Percentiles rank a stretch among this genome's conserved stretches.
These are phyloP conservation scores for Drosophila mimica DNA, from an alignment of 2,888 invertebrate species.

Conservation along the genomic window DNA sequence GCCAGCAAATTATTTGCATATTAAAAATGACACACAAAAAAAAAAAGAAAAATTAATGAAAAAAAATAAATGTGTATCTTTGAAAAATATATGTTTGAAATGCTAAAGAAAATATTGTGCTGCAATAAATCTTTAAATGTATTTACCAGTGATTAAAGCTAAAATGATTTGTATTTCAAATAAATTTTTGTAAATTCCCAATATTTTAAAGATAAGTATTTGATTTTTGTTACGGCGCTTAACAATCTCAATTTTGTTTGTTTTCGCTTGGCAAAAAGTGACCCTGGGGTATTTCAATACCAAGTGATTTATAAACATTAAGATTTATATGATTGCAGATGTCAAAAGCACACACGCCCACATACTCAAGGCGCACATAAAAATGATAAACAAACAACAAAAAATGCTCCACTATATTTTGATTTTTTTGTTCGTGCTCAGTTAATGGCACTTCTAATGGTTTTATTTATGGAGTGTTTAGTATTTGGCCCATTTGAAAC, in stretches of 20 bases:
- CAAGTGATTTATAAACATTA: constrained; percentile 75
- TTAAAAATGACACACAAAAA: constrained; percentile 59
- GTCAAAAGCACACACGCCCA: constrained; percentile 70
- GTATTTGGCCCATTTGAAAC: constrained; percentile 68
- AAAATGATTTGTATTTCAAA: neutral
- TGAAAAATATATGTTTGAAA: neutral
- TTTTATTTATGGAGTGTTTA: constrained; percentile 83
- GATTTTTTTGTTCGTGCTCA: constrained; percentile 32
- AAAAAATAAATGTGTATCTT: constrained; percentile 9
- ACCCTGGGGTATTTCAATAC: constrained; percentile 57
- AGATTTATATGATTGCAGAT: constrained; percentile 74
- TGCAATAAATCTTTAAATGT: neutral
- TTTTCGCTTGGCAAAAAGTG: constrained; percentile 22
- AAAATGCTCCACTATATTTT: constrained; percentile 58
- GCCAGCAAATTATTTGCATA: constrained; percentile 80
- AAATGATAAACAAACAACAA: constrained; percentile 63
- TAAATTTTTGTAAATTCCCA: neutral
- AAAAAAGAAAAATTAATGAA: constrained; percentile 12
- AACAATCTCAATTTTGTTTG: neutral
- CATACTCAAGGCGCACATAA: constrained; percentile 67
- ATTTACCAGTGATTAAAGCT: neutral
- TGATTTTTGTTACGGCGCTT: neutral
- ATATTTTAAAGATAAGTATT: neutral
- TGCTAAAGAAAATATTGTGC: neutral
- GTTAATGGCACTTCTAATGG: constrained; percentile 69